phyloP scores from a whole-genome alignment of 2,888 invertebrate species.

The Silvanus unidentatus region DNA sequence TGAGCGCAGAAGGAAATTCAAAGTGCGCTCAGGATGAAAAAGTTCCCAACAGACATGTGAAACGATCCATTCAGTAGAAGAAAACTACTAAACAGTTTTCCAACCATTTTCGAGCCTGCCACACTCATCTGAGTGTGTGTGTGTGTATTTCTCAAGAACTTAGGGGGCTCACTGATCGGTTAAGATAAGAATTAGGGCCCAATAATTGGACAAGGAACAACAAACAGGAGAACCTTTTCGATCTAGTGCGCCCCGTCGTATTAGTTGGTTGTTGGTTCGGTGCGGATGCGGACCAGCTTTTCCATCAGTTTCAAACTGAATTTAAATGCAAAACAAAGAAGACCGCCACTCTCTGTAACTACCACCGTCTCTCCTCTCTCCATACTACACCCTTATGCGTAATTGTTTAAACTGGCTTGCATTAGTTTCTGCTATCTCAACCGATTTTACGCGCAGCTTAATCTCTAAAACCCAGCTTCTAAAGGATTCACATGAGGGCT shows the following conservation, averaged over 20 bases:
- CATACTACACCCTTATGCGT: conserved; percentile 18
- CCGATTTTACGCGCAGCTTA: conserved; percentile 30
- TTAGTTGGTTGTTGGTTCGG: no score
- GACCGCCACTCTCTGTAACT: conserved; percentile 8
- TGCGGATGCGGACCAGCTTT: conserved; percentile 16
- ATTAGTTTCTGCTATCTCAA: conserved; percentile 32
- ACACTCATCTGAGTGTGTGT: conserved; percentile 21
- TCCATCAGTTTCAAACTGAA: conserved; percentile 17
- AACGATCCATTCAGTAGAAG: conserved; percentile 13
- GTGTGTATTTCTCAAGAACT: no score
- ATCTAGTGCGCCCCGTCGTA: no score
- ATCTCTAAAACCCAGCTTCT: conserved; percentile 18
- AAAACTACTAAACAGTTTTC: conserved; percentile 24
- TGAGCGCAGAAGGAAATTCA: background rate
- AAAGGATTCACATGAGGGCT: conserved; percentile 7
- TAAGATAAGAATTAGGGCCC: conserved; percentile 23
- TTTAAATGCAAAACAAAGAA: conserved; percentile 29
- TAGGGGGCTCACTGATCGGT: conserved; percentile 20
- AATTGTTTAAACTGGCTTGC: conserved; percentile 33
- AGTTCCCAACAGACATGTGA: conserved; percentile 5
- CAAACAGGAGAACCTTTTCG: no score
- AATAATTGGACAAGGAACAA: conserved; percentile 15
- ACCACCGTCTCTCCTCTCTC: background rate
- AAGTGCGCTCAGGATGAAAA: conserved; percentile 1
- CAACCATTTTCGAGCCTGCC: conserved; percentile 24